Percentiles rank a stretch among this genome's conserved stretches.
Evolutionary conservation across 2,797 vertebrate genomes (phyloP).

Genomic region (Rachycentron canadum): DNA sequence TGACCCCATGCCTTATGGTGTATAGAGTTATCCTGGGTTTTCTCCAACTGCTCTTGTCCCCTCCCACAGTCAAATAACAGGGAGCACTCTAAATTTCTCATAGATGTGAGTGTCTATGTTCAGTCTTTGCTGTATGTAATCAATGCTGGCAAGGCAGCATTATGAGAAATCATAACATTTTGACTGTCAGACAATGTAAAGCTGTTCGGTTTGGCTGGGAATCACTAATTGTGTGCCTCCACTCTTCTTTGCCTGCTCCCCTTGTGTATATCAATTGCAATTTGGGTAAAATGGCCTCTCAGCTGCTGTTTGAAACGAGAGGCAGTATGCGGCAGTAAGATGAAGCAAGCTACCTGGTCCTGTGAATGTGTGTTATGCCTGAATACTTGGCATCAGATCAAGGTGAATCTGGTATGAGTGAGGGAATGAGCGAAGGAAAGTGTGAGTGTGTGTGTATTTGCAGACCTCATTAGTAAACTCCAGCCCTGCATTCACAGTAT

Average conservation of each 20-base stretch:
- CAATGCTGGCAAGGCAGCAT: constrained; percentile 21
- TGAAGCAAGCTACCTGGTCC: constrained; percentile 71
- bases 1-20: constrained; percentile 29
- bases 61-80: constrained; percentile 27
- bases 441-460: constrained; percentile 78
- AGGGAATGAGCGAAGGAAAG: constrained; percentile 69
- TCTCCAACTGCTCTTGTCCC: constrained; percentile 24
- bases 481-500: constrained; percentile 85
- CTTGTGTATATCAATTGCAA: constrained; percentile 48
- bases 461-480: constrained; percentile 90
- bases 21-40: constrained; percentile 30
- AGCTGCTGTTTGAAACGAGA: constrained; percentile 57
- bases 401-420: constrained; percentile 82
- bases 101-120: constrained; percentile 13
- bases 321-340: constrained; percentile 61
- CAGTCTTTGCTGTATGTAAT: constrained; percentile 5
- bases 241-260: constrained; percentile 8
- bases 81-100: constrained; percentile 9
- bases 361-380: constrained; percentile 63
- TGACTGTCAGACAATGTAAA: constrained; percentile 40
- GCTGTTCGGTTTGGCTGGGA: constrained; percentile 43
- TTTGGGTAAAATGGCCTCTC: constrained; percentile 51
- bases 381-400: constrained; percentile 90
- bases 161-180: constrained; percentile 40
- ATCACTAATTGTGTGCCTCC: constrained; percentile 38